Percentiles rank a stretch among this genome's conserved stretches.
These are phyloP conservation scores for Monopterus albus DNA, from an alignment of 2,113 vertebrate genomes.

Conservation along the genomic window DNA sequence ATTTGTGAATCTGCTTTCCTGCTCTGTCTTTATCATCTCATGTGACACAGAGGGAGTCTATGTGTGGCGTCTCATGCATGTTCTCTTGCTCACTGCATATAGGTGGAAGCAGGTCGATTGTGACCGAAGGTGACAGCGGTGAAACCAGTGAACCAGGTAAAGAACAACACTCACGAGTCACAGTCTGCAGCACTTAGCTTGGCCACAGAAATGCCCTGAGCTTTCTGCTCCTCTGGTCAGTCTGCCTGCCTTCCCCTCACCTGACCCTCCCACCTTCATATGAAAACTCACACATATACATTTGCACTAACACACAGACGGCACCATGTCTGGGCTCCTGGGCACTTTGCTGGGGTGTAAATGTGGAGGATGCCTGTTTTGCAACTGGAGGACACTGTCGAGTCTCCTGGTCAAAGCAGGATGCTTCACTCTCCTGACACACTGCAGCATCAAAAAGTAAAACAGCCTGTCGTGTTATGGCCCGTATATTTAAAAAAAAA, in stretches of 20 bases:
- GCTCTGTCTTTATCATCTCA: background rate
- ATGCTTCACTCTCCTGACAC: constrained; percentile 12
- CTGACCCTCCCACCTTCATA: background rate
- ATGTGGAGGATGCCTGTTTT: constrained; percentile 39
- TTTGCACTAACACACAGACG: no score
- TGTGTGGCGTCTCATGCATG: constrained; percentile 5
- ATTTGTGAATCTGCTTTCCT: background rate
- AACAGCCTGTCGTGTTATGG: background rate
- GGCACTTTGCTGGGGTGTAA: constrained; percentile 44
- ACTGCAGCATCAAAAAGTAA: background rate
- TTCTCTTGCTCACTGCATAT: background rate
- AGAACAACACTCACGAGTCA: constrained; percentile 29
- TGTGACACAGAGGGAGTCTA: background rate
- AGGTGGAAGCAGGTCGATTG: constrained; percentile 64
- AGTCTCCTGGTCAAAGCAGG: background rate
- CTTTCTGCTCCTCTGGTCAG: background rate
- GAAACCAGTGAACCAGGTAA: constrained; percentile 62
- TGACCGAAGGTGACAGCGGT: constrained; percentile 44
- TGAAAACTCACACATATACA: constrained; percentile 19
- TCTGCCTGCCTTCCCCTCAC: constrained; percentile 12
- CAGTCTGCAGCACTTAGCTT: constrained; percentile 61
- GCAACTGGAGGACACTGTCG: background rate
- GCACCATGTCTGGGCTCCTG: constrained; percentile 4
- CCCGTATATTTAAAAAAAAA: no score
- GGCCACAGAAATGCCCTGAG: constrained; percentile 55